These are phyloP conservation scores for Heliornis fulica DNA, from an alignment of 2,113 vertebrate species.

Conservation along the genomic window DNA sequence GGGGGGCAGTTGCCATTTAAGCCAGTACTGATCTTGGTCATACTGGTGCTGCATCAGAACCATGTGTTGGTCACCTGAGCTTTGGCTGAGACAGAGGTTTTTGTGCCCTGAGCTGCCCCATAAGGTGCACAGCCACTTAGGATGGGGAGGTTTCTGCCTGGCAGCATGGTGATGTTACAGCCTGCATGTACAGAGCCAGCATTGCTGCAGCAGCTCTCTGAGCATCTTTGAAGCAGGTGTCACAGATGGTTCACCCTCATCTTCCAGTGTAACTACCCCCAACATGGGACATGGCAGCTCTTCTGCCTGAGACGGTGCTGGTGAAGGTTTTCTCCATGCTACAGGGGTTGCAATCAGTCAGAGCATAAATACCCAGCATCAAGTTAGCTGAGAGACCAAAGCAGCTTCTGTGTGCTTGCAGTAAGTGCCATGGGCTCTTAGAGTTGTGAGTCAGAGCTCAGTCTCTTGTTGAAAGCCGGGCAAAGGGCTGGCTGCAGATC, in stretches of 20 bases:
- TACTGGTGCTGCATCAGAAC: not conserved
- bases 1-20: not conserved
- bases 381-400: not conserved
- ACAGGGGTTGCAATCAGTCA: not conserved
- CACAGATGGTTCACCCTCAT: not conserved
- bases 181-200: rapidly evolving
- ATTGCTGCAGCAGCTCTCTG: not conserved
- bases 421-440: not conserved
- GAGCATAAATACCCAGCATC: not conserved
- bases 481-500: not conserved
- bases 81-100: not conserved
- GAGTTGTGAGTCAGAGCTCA: not conserved
- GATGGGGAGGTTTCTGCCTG: not conserved
- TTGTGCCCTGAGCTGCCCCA: not conserved
- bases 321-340: not conserved
- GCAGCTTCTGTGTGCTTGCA: not conserved
- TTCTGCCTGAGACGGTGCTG: not conserved
- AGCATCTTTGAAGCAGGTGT: not conserved
- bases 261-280: not conserved
- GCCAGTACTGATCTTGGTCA: rapidly evolving
- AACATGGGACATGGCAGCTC: rapidly evolving
- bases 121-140: not conserved
- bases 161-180: rapidly evolving
- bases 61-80: not conserved
- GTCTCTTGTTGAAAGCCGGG: not conserved